Conservation (phyloP, 2,113 vertebrate species). For the Irena cyanogastra region DNA sequence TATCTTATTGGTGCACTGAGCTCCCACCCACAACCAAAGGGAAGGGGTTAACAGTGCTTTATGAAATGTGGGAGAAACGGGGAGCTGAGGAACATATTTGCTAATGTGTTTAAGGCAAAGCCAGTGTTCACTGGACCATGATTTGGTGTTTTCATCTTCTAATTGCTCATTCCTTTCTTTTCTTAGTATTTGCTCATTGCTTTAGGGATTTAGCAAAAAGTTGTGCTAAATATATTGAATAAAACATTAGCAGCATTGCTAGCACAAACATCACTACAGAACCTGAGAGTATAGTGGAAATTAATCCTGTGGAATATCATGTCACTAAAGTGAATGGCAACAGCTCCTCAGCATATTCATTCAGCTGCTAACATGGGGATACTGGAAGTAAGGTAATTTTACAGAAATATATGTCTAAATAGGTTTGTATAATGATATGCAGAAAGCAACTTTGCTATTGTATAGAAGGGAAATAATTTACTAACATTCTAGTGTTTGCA, state of each 20-base stretch:
- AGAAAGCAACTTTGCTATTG: not conserved
- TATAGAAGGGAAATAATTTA: not conserved
- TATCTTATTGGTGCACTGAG: not conserved
- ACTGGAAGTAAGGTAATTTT: constrained; percentile 32
- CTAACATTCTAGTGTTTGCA: not conserved
- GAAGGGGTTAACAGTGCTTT: constrained; percentile 6
- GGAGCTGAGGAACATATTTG: not conserved
- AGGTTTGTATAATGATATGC: not conserved
- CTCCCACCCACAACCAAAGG: not conserved
- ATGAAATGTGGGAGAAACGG: not conserved
- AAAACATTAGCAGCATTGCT: not conserved
- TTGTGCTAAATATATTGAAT: not conserved
- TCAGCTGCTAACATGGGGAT: constrained; percentile 12
- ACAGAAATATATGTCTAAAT: not conserved
- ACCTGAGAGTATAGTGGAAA: not conserved
- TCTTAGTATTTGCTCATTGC: not conserved
- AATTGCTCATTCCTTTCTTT: not conserved
- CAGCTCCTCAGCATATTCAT: not conserved
- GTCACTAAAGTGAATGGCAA: not conserved
- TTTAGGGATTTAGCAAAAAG: not conserved
- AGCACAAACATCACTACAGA: not conserved
- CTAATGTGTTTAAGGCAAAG: constrained; percentile 16
- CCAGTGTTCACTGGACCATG: not conserved
- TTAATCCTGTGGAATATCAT: not conserved
- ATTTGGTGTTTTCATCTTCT: constrained; percentile 5